Percentiles rank a stretch among this genome's conserved stretches.
phyloP scores from a whole-genome alignment of 2,888 invertebrate species.

The Aphidoletes aphidimyza region DNA sequence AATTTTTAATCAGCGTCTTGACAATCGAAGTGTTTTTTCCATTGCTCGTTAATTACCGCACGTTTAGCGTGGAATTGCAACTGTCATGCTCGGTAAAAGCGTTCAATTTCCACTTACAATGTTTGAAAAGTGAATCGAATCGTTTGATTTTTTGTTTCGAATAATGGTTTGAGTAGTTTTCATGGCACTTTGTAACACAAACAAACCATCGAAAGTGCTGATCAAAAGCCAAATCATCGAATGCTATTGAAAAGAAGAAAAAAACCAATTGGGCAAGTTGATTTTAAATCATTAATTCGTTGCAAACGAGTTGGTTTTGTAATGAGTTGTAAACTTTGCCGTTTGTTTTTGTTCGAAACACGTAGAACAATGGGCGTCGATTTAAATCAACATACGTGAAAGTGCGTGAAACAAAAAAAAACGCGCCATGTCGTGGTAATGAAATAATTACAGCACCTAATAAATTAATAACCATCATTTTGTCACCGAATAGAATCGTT shows the following conservation, averaged over 20 bases:
- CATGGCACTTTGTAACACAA: conserved; percentile 14
- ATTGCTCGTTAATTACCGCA: neutral
- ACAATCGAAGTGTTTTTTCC: neutral
- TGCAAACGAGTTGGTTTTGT: neutral
- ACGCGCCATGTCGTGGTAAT: neutral
- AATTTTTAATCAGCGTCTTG: conserved; percentile 44
- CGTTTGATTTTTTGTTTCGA: conserved; percentile 26
- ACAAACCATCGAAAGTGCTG: neutral
- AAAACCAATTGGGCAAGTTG: neutral
- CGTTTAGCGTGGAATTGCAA: conserved; percentile 11
- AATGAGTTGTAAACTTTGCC: neutral
- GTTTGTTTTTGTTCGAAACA: neutral
- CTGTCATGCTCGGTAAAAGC: neutral
- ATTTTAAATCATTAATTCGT: neutral
- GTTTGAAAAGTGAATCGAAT: conserved; percentile 39
- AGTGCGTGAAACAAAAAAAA: neutral
- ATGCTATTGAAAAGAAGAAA: neutral
- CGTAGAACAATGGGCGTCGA: neutral
- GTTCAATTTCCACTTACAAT: conserved; percentile 26
- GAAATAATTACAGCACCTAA: conserved; percentile 30
- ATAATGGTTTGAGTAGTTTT: conserved; percentile 10
- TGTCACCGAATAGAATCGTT: neutral
- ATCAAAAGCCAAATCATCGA: neutral
- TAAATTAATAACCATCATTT: conserved; percentile 34
- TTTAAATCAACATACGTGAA: neutral